phyloP scores from a whole-genome alignment of 2,113 vertebrate genomes.

The Tetraodon nigroviridis region DNA sequence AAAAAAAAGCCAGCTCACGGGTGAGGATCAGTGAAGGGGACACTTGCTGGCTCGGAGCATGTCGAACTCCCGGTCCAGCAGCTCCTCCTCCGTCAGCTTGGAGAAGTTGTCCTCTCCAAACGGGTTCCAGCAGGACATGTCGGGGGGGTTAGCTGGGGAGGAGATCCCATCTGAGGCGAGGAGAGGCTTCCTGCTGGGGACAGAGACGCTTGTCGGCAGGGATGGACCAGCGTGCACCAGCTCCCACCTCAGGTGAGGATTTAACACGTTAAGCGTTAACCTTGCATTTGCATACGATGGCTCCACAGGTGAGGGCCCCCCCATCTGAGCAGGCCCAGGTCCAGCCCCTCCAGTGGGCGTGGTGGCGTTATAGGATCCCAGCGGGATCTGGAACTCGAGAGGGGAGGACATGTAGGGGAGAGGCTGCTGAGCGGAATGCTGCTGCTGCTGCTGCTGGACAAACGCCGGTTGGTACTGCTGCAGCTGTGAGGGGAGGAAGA shows the following conservation, averaged over 20 bases:
- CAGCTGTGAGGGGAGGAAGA: constrained; percentile 72
- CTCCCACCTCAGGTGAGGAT: not conserved
- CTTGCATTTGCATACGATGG: constrained; percentile 71
- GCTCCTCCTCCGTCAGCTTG: constrained; percentile 92
- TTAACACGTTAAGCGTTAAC: constrained; percentile 24
- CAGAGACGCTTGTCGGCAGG: not conserved
- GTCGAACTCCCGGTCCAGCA: constrained; percentile 96
- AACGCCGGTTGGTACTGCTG: constrained; percentile 93
- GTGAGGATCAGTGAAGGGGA: constrained; percentile 26
- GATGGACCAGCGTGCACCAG: not conserved
- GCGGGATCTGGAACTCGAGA: constrained; percentile 82
- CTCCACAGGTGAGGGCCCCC: constrained; percentile 70
- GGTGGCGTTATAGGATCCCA: constrained; percentile 74
- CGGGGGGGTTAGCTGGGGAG: constrained; percentile 84
- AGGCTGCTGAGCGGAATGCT: constrained; percentile 73
- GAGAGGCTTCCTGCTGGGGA: constrained; percentile 67
- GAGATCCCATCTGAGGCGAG: constrained; percentile 69
- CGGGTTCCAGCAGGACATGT: constrained; percentile 97
- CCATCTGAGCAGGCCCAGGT: constrained; percentile 16
- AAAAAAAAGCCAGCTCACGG: not conserved
- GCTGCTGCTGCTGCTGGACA: constrained; percentile 84
- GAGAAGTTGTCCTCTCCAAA: constrained; percentile 99
- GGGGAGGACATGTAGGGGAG: constrained; percentile 83
- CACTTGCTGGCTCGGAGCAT: constrained; percentile 97
- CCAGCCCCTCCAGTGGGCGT: constrained; percentile 53